Evolutionary conservation across 2,888 invertebrate genomes (phyloP).

Genomic region (Latrodectus elegans): DNA sequence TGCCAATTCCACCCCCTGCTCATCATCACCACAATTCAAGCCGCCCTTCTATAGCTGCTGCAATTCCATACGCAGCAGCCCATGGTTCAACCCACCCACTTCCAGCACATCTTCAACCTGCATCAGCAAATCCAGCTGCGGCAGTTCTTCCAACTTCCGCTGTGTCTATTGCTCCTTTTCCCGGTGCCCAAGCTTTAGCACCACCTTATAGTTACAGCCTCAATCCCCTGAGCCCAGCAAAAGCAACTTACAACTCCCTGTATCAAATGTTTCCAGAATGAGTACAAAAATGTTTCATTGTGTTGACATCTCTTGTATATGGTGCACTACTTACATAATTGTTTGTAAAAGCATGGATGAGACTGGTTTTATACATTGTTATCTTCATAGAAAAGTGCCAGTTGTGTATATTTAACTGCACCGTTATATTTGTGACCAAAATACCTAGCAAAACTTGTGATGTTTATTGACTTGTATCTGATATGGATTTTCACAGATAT

Average conservation of each 20-base stretch:
- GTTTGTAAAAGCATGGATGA: constrained; percentile 24
- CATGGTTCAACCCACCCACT: constrained; percentile 82
- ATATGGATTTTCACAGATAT: background rate
- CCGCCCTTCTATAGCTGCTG: constrained; percentile 75
- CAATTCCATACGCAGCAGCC: constrained; percentile 76
- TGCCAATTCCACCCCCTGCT: constrained; percentile 83
- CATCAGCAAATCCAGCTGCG: constrained; percentile 68
- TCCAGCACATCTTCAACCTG: constrained; percentile 85
- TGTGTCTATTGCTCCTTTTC: constrained; percentile 76
- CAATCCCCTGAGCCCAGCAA: constrained; percentile 83
- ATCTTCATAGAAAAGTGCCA: constrained; percentile 3
- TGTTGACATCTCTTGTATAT: background rate
- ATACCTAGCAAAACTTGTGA: constrained; percentile 64
- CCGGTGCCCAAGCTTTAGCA: constrained; percentile 79
- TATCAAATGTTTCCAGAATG: constrained; percentile 80
- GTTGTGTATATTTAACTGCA: constrained; percentile 37
- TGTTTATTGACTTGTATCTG: constrained; percentile 47
- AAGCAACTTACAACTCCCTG: constrained; percentile 82
- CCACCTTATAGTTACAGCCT: constrained; percentile 79
- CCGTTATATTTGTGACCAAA: constrained; percentile 58
- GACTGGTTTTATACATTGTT: constrained; percentile 21
- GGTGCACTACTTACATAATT: constrained; percentile 9
- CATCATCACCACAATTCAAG: constrained; percentile 85
- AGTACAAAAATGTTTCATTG: constrained; percentile 1
- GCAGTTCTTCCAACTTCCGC: constrained; percentile 69